Evolutionary conservation across 1,140 invertebrate genomes (phyloP), one percentile per base, ranked within the genome.

Genomic region (Bombus sibiricus): DNA sequence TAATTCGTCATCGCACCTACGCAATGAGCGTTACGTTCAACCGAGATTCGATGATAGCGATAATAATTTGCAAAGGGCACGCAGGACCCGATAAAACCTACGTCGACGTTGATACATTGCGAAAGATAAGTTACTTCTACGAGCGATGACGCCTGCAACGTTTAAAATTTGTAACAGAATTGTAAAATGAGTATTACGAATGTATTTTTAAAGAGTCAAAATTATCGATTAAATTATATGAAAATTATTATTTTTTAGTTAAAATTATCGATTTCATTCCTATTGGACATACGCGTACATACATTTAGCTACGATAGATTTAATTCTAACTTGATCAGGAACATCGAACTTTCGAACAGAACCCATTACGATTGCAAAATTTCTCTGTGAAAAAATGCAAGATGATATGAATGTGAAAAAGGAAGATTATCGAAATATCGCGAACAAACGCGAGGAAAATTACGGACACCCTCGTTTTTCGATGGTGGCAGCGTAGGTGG

Each of bases 1-100:
- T 85, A 80, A 85, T 85, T 85, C 83, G 83, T 85, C 83, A 85
- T 85, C 77, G 41, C 83, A 85, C 83, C 83, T 85, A 85, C 83
- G 83, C 83, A 85, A 85, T 80, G 41, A 80, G 15, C 78, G 83
- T 85, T 80, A 62, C 76, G 53, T 80, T 79, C 83, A 73, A 12
- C 39, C 12, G 68, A 73, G 83, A 85, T 85, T 80, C 72, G n/a
- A 72, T 41, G 77, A 85, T 53, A 71, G 77, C 69, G 83, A 85
- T 85, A 85, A 80, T 80, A 80, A 85, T 85, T 85, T 43, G 66
- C 68, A 80, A 85, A 80, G 53, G 68, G 66, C 57, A 85, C 57
- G 53, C 76, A 84, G 66, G 53, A 84, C 83, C 53, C 83, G 83
- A 85, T 85, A 85, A 80, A 80, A 73, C 41, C 57, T 12, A 28